Percentiles rank a stretch among this genome's conserved stretches.
phyloP scores from a whole-genome alignment of 2,888 invertebrate species.

The Pachymerium ferrugineum region DNA sequence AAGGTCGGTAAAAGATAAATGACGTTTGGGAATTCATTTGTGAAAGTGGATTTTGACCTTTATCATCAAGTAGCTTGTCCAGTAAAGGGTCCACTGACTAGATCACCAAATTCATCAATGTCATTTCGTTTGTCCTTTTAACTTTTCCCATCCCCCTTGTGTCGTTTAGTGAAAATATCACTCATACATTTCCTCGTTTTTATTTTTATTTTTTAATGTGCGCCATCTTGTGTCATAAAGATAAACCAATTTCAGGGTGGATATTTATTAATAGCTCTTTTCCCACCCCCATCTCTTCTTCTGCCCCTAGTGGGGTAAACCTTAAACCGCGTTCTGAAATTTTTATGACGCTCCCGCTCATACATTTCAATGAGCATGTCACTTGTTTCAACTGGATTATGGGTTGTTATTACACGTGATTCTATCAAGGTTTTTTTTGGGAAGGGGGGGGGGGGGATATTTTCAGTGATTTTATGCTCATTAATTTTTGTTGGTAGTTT shows the following conservation, averaged over 20 bases:
- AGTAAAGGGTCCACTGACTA: background rate
- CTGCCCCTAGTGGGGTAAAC: background rate
- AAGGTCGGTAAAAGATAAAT: background rate
- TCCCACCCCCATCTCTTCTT: background rate
- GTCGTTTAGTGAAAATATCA: too few relatives aligned
- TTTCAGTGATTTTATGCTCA: background rate
- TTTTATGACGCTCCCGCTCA: background rate
- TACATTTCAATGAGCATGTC: conserved; percentile 2
- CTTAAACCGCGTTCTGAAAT: background rate
- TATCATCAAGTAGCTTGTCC: conserved; percentile 2
- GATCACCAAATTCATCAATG: background rate
- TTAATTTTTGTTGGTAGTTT: too few relatives aligned
- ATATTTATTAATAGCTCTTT: background rate
- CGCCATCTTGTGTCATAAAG: background rate
- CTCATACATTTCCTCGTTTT: background rate
- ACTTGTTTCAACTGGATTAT: background rate
- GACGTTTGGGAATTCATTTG: background rate
- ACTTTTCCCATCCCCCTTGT: background rate
- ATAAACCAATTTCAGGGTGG: conserved; percentile 2
- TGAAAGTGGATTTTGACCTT: background rate
- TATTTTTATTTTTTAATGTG: background rate
- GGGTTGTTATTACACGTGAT: background rate
- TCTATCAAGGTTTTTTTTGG: background rate
- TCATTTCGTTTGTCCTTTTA: background rate
- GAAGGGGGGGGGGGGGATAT: background rate